Base-by-base conservation (phyloP, 1,140 invertebrate species). In the Lepidurus apus region DNA sequence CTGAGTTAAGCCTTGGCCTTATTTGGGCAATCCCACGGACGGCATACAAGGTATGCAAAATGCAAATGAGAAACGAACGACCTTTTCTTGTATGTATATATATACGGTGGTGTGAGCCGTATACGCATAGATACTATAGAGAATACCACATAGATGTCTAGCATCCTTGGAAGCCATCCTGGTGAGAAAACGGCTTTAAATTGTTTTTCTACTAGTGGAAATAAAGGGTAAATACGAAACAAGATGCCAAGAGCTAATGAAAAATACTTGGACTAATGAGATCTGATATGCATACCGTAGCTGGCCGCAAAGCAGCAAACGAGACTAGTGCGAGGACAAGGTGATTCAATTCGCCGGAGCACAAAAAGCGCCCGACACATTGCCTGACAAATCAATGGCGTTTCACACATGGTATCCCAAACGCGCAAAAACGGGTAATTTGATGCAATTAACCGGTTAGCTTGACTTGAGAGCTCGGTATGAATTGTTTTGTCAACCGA, bases 1-100 rank as follows among this genome's bases (percentile, higher is more conserved):
- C n/a, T 65, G 21, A n/a, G 53, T 65, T 65, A 65, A 65, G 53
- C 53, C 53, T 65, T 65, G 53, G 53, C 53, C 53, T 65, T 65
- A 65, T 65, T 65, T 65, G 53, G 53, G 53, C 53, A 65, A 65
- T 65, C 53, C n/a, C 53, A 4, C 8, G 53, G 4, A 65, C 53
- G 13, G 53, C 53, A 65, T n/a, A 65, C 17, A 65, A 13, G 7
- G 53, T 21, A 1, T 65, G 21, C 53, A 65, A 65, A 21, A 65
- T 65, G 53, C 17, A 65, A 65, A 65, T 65, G 53, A 65, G 53
- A 65, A 65, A 9, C 53, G 17, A 65, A 65, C 53, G 45, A 47
- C 17, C 45, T 65, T 17, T 65, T 21, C 34, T 34, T 34, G 34
- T 34, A 3, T 34, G 9, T 65, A 65, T 65, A 7, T 65, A 7